Evolutionary conservation across 2,797 vertebrate species (phyloP).

Genomic region (Acropternis orthonyx): DNA sequence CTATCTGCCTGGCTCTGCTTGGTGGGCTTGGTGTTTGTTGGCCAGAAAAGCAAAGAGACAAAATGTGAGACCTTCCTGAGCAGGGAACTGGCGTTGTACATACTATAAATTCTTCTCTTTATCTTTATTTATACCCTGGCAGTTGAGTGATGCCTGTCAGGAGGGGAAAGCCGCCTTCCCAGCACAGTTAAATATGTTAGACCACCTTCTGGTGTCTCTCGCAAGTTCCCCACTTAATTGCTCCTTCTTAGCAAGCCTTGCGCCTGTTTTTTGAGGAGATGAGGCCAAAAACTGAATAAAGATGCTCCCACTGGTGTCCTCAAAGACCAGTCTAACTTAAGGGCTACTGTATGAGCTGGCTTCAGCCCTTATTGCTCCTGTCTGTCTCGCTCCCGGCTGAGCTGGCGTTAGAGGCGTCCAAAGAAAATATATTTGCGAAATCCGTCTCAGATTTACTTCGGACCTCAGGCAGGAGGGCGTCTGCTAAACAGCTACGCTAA

Average conservation of each 20-base stretch:
- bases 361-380: neutral
- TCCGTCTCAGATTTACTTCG: neutral
- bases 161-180: neutral
- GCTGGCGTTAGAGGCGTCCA: neutral
- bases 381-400: neutral
- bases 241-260: neutral
- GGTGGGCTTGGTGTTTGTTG: neutral
- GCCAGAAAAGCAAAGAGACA: neutral
- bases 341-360: neutral
- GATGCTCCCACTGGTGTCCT: neutral
- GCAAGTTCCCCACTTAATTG: neutral
- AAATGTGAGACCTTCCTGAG: neutral
- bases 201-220: neutral
- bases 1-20: constrained; percentile 21
- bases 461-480: neutral
- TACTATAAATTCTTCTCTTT: constrained; percentile 23
- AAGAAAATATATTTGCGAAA: neutral
- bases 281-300: neutral
- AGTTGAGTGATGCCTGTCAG: neutral
- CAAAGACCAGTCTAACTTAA: neutral
- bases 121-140: constrained; percentile 35
- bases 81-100: neutral
- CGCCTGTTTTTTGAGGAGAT: neutral
- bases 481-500: neutral
- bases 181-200: neutral